Conservation (phyloP, 1,140 invertebrate species). For the Diuraphis noxia region DNA sequence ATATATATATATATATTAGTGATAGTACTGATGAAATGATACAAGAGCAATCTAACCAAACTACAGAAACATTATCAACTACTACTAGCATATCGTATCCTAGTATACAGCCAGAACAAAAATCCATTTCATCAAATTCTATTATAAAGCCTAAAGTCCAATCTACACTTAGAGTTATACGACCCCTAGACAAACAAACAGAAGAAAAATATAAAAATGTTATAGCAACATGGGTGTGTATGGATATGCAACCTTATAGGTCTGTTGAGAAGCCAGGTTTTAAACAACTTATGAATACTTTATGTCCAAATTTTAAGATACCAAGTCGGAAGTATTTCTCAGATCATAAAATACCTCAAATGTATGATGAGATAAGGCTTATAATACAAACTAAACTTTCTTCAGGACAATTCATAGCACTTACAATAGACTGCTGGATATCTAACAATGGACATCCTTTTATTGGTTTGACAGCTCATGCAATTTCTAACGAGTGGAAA, state of each 20-base stretch:
- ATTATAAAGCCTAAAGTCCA: background rate
- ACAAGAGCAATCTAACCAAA: background rate
- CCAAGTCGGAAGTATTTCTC: background rate
- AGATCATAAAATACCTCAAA: background rate
- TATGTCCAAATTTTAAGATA: background rate
- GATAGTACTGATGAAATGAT: too few relatives aligned
- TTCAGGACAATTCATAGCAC: background rate
- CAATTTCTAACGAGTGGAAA: background rate
- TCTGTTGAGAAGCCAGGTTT: background rate
- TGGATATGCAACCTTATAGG: background rate
- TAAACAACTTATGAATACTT: background rate
- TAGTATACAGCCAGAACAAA: too few relatives aligned
- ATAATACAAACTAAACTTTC: background rate
- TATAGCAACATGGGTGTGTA: background rate
- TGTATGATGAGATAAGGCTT: background rate
- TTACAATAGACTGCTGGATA: background rate
- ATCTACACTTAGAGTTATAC: background rate
- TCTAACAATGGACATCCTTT: background rate
- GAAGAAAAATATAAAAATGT: background rate
- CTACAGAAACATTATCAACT: too few relatives aligned
- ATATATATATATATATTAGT: background rate
- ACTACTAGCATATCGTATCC: too few relatives aligned
- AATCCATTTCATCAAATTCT: background rate
- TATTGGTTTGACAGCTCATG: background rate
- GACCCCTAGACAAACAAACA: background rate